These are phyloP conservation scores for Callosobruchus maculatus DNA, from an alignment of 2,888 invertebrate species.

Conservation along the genomic window DNA sequence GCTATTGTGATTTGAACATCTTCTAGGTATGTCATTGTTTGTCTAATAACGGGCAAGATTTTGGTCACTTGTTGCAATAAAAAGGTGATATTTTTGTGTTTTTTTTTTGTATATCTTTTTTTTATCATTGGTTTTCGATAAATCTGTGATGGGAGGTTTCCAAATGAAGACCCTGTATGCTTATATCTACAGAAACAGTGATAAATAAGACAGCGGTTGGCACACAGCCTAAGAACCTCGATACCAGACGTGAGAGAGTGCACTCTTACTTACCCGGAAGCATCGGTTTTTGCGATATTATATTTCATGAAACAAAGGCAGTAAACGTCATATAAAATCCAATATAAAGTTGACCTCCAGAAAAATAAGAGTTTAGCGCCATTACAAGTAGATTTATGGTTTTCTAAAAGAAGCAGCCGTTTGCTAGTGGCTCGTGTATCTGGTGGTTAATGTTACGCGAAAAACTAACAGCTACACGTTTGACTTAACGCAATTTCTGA, in stretches of 20 bases:
- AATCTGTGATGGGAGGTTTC: too few species aligned
- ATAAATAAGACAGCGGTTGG: neutral
- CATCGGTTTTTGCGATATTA: neutral
- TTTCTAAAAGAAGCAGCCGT: neutral
- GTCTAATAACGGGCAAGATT: too few species aligned
- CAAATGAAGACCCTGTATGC: too few species aligned
- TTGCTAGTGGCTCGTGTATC: neutral
- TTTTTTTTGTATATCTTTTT: too few species aligned
- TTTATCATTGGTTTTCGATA: too few species aligned
- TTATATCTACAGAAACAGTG: too few species aligned
- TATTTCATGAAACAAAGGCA: conserved; percentile 2
- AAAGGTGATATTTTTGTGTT: too few species aligned
- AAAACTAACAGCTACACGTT: too few species aligned
- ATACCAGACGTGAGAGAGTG: neutral
- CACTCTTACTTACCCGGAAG: neutral
- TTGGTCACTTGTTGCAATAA: too few species aligned
- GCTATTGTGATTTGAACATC: too few species aligned
- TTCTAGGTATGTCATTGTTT: too few species aligned
- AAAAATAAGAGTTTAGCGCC: neutral
- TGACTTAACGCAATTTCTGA: too few species aligned
- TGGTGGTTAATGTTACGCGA: neutral
- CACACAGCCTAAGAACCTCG: neutral
- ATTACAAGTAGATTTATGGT: neutral
- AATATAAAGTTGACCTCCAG: conserved; percentile 1
- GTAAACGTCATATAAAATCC: conserved; percentile 1